These are phyloP conservation scores for Cerastoderma edule DNA, from an alignment of 2,888 invertebrate genomes.

Conservation along the genomic window DNA sequence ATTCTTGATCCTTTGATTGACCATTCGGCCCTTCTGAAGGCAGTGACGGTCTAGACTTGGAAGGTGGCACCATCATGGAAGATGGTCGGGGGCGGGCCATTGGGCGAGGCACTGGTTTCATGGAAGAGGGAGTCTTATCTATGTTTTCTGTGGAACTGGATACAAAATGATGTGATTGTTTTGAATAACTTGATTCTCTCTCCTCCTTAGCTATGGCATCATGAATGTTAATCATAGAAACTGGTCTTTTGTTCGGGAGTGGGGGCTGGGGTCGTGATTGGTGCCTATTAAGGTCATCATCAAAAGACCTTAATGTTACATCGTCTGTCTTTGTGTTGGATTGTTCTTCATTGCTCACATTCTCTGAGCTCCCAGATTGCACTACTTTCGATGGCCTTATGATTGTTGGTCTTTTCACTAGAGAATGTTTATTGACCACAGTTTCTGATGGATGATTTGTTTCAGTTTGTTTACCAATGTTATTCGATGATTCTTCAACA, in stretches of 20 bases:
- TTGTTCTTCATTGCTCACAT: constrained; percentile 26
- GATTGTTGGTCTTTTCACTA: constrained; percentile 67
- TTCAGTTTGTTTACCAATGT: not conserved
- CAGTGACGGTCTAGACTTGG: constrained; percentile 39
- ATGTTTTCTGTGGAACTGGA: constrained; percentile 26
- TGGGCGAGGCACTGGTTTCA: constrained; percentile 51
- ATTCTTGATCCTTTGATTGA: not conserved
- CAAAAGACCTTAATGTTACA: constrained; percentile 11
- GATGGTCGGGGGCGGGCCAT: constrained; percentile 51
- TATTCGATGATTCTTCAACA: too few relatives aligned
- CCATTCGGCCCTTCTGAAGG: constrained; percentile 6
- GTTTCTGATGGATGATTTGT: not conserved
- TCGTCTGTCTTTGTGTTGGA: not conserved
- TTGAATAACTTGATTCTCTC: not conserved
- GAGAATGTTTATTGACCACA: constrained; percentile 22
- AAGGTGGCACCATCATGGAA: constrained; percentile 47
- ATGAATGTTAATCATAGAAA: constrained; percentile 63
- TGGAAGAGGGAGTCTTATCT: constrained; percentile 21
- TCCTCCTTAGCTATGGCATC: constrained; percentile 38
- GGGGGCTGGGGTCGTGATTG: constrained; percentile 45
- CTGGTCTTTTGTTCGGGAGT: constrained; percentile 62
- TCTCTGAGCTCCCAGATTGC: constrained; percentile 41
- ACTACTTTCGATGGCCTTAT: constrained; percentile 59
- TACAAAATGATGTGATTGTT: constrained; percentile 1
- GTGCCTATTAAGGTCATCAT: constrained; percentile 37